Evolutionary conservation across 2,797 vertebrate genomes (phyloP).

Genomic region (Spea hammondii): DNA sequence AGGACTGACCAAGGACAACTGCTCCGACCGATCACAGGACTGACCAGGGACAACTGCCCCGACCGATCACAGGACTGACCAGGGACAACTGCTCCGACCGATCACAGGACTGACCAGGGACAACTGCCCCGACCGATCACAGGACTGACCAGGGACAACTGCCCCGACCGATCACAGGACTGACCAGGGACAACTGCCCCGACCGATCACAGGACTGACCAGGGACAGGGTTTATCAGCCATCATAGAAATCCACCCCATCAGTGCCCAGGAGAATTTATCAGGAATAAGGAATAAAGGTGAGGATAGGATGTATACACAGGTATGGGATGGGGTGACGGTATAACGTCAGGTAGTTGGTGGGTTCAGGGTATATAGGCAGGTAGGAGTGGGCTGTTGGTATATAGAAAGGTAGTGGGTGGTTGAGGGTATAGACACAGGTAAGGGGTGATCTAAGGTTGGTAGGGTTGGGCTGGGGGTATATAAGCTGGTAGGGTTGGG

Average conservation of each 20-base stretch:
- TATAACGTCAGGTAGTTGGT: not conserved
- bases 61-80: not conserved
- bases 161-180: not conserved
- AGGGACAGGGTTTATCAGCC: not conserved
- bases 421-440: not conserved
- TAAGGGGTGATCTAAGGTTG: not conserved
- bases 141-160: not conserved
- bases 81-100: not conserved
- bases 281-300: too few species aligned
- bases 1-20: not conserved
- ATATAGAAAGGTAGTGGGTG: not conserved
- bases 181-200: not conserved
- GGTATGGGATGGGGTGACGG: not conserved
- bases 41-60: not conserved
- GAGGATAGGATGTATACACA: not conserved
- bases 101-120: not conserved
- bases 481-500: not conserved
- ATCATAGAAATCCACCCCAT: too few species aligned
- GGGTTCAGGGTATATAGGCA: not conserved
- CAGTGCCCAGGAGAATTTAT: too few species aligned
- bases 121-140: not conserved
- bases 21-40: too few species aligned
- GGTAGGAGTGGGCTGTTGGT: not conserved
- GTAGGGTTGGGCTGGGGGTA: not conserved
- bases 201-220: not conserved